A percentile compares a stretch with the other conserved stretches of the same genome.
Conservation (phyloP, 2,888 invertebrate species). For the Margaritifera margaritifera region DNA sequence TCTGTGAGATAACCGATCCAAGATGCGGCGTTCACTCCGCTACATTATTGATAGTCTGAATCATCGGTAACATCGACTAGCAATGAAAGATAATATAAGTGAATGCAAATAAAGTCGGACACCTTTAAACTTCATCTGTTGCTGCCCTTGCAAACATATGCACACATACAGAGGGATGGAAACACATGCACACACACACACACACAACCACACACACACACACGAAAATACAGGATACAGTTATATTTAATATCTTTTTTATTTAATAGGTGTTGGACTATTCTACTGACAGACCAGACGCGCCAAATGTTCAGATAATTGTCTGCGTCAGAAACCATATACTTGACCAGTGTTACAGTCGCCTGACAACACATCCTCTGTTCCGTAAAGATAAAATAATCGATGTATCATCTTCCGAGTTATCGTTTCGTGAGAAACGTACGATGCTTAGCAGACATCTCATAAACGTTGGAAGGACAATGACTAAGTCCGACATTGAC, state of each 20-base stretch:
- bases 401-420: constrained; percentile 28
- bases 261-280: constrained; percentile 23
- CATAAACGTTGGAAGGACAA: constrained; percentile 14
- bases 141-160: no score
- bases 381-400: constrained; percentile 32
- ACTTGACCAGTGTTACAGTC: constrained; percentile 28
- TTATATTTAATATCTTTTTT: not conserved
- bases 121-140: no score
- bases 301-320: constrained; percentile 24
- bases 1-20: no score
- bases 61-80: no score
- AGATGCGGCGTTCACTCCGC: no score
- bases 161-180: no score
- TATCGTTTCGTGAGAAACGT: constrained; percentile 17
- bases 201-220: no score
- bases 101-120: no score
- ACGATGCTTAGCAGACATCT: constrained; percentile 24
- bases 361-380: constrained; percentile 22
- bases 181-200: no score
- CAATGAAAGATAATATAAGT: no score
- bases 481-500: constrained; percentile 32
- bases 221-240: not conserved
- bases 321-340: constrained; percentile 34
- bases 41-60: no score
- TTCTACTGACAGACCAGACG: constrained; percentile 12